A percentile compares a stretch with the other conserved stretches of the same genome.
Evolutionary conservation across 2,113 vertebrate species (phyloP).

Genomic region (Anolis sagrei): DNA sequence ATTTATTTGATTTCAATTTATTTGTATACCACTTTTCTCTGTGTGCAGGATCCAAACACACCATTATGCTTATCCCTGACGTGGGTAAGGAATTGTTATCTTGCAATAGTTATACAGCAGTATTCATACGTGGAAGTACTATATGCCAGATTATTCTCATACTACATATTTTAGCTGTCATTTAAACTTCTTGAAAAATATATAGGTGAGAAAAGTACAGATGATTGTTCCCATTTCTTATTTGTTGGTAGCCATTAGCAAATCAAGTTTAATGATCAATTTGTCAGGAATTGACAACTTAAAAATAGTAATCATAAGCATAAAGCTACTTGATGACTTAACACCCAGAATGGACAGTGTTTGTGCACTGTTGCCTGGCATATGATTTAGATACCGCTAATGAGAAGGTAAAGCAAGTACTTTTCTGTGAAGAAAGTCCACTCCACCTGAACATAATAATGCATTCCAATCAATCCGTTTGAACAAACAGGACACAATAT

Average conservation of each 20-base stretch:
- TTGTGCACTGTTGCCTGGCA: background rate
- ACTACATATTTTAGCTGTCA: too few relatives aligned
- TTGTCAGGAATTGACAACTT: background rate
- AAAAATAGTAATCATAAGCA: background rate
- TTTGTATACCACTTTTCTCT: too few relatives aligned
- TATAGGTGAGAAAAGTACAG: background rate
- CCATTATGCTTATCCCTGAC: background rate
- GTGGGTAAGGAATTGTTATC: background rate
- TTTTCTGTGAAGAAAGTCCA: background rate
- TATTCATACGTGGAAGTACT: too few relatives aligned
- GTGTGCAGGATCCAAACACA: too few relatives aligned
- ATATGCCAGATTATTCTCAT: too few relatives aligned
- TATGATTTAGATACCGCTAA: background rate
- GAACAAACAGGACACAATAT: conserved; percentile 4
- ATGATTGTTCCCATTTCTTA: conserved; percentile 13
- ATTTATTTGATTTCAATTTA: too few relatives aligned
- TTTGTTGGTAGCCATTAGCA: background rate
- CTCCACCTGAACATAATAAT: background rate
- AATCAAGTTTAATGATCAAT: background rate
- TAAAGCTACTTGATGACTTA: background rate
- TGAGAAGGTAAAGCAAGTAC: background rate
- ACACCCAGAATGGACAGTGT: background rate
- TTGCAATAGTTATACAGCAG: background rate
- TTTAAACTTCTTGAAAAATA: too few relatives aligned
- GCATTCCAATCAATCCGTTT: background rate